phyloP scores from a whole-genome alignment of 2,888 invertebrate species.

The Athripsodes cinereus region DNA sequence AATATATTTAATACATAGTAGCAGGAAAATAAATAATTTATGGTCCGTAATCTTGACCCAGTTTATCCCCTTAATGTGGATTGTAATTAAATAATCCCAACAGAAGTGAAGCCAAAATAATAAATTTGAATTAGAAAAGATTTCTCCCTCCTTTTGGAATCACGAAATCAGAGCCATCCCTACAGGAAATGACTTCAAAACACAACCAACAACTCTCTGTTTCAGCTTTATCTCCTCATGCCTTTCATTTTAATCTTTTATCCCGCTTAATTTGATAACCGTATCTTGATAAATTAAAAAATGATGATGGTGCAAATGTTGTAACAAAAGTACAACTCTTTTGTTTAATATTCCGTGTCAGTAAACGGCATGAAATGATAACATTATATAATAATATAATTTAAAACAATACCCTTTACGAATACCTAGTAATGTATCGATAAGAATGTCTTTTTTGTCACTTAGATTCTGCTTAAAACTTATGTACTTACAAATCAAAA shows the following conservation, averaged over 20 bases:
- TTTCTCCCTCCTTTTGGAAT: background rate
- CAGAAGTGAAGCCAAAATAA: background rate
- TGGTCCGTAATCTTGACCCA: background rate
- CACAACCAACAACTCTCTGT: background rate
- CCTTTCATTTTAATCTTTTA: background rate
- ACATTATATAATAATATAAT: too few relatives aligned
- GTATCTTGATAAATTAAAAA: background rate
- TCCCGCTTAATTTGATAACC: too few relatives aligned
- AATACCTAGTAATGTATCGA: too few relatives aligned
- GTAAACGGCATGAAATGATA: too few relatives aligned
- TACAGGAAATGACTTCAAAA: background rate
- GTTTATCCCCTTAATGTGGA: background rate
- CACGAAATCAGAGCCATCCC: background rate
- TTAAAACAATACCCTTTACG: too few relatives aligned
- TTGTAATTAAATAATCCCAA: background rate
- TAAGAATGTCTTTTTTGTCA: too few relatives aligned
- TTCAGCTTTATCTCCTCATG: background rate
- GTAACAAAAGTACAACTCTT: too few relatives aligned
- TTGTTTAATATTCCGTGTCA: too few relatives aligned
- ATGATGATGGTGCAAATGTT: too few relatives aligned
- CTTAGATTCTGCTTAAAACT: too few relatives aligned
- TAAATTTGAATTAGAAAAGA: slow-evolving; percentile 1
- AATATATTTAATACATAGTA: background rate
- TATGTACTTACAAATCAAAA: too few relatives aligned
- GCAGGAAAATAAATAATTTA: background rate